Base-by-base conservation (phyloP, 2,797 vertebrate genomes). In the Heterohyrax brucei region DNA sequence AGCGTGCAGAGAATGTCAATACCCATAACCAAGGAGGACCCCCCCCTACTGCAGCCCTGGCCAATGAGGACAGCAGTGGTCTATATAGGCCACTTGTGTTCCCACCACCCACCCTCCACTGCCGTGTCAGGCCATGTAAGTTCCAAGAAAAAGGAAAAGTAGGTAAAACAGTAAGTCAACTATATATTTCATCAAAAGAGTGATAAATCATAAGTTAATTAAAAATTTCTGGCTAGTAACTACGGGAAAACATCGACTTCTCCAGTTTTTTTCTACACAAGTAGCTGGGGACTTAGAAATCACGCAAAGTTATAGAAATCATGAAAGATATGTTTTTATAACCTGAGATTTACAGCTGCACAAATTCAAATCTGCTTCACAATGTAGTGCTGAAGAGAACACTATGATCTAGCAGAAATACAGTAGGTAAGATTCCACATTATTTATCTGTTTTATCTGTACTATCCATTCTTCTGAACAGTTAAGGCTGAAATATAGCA, bases 271-370 rank as follows among this genome's bases (percentile, higher is more conserved):
- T 70, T 87, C 73, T 64, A 48, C 68, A n/a, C n/a, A 53, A 39
- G 46, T 44, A 12, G 18, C 18, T 77, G 24, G 59, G 18, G n/a
- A 95, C 46, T 95, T 78, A 59, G 87, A 95, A 92, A 92, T 56
- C 89, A 92, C 89, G 80, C 16, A 76, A 84, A 26, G 18, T 68
- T 92, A 72, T 89, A 10, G 66, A 87, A 92, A 70, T 33, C 83
- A 93, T n/a, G 59, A 91, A 88, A 89, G 68, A 53, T 30, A 66
- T n/a, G 30, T 28, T 89, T 97, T 87, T 68, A 77, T 30, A 91
- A 76, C 33, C 39, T 33, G 39, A 95, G 33, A 80, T 87, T 28
- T 81, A 16, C 7, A 26, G 50, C 91, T 80, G 19, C 14, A n/a
- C 21, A 44, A 83, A 91, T 83, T 96, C 30, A 72, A 88, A 44